Evolutionary conservation across 2,113 vertebrate species (phyloP), one percentile per base, ranked within the genome.

Genomic region (Epinephelus cyanopodus): DNA sequence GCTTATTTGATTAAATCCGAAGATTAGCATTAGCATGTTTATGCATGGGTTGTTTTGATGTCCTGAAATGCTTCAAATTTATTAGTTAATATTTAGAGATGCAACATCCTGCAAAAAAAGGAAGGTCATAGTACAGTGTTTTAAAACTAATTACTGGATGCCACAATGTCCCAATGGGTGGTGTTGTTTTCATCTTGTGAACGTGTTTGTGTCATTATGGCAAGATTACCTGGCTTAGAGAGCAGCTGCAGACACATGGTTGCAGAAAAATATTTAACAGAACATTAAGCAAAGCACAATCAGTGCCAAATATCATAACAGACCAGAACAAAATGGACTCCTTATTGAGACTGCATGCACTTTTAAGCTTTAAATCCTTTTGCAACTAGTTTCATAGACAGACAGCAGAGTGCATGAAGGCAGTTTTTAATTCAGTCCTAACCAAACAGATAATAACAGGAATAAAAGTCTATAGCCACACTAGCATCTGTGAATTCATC

Each of bases 1-100:
- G 19, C 4, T 74, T 12, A 29, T 63, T 70, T 47, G 39, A 53
- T 82, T 19, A 18, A 70, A 74, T 27, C 60, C 29, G 13, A 57
- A 19, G 19, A 63, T 25, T 4, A 10, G 1, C 14, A 50, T 45
- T 4, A 27, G 7, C 25, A 64, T 57, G 50, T 23, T 37, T 21
- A 8, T 10, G 18, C 10, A 27, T 1, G 13, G 19, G 72, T 14
- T 63, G 39, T 33, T 50, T 37, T 67, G 27, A 45, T 33, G 1
- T 45, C 15, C 18, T 19, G 5, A 47, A 61, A 33, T 25, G 4
- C 50, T 45, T 45, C 11, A 45, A 45, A 45, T 45, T 45, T 45
- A 12, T 45, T 45, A 45, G 42, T 3, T 45, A 45, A 11, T 45
- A 47, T 19, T 65, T 69, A 50, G 18, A 79, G 42, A n/a, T 50